Conservation (phyloP, 2,888 invertebrate genomes). For the Zootermopsis nevadensis region DNA sequence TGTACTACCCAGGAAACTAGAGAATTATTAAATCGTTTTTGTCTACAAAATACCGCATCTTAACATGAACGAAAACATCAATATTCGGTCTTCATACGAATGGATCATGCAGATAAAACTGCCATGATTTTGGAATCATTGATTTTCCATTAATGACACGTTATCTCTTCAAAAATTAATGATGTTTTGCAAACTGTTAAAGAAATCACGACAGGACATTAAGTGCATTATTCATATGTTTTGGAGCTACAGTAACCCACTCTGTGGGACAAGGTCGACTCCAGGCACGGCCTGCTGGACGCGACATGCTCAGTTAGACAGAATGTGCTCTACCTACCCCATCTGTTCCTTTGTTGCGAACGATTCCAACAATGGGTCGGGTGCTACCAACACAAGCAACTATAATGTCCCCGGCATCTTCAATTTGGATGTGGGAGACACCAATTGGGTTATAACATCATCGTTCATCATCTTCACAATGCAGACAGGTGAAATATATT, state of each 20-base stretch:
- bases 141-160: slow-evolving; percentile 30
- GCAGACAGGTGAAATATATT: slow-evolving; percentile 79
- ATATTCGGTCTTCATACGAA: background rate
- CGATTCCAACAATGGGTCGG: background rate
- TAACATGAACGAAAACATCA: too few species aligned
- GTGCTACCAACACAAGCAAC: background rate
- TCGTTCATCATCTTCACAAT: slow-evolving; percentile 93
- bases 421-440: slow-evolving; percentile 80
- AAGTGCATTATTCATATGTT: slow-evolving; percentile 24
- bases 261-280: background rate
- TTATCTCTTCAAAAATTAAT: slow-evolving; percentile 2
- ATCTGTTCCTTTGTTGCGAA: background rate
- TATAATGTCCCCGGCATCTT: slow-evolving; percentile 62
- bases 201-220: background rate
- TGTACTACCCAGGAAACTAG: too few species aligned
- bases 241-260: background rate
- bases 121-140: background rate
- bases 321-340: slow-evolving; percentile 29
- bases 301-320: background rate
- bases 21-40: too few species aligned
- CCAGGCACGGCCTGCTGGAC: background rate
- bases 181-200: slow-evolving; percentile 32
- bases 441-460: slow-evolving; percentile 89
- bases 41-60: too few species aligned
- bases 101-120: background rate